phyloP scores from a whole-genome alignment of 1,140 invertebrate species.

The Monochamus saltuarius region DNA sequence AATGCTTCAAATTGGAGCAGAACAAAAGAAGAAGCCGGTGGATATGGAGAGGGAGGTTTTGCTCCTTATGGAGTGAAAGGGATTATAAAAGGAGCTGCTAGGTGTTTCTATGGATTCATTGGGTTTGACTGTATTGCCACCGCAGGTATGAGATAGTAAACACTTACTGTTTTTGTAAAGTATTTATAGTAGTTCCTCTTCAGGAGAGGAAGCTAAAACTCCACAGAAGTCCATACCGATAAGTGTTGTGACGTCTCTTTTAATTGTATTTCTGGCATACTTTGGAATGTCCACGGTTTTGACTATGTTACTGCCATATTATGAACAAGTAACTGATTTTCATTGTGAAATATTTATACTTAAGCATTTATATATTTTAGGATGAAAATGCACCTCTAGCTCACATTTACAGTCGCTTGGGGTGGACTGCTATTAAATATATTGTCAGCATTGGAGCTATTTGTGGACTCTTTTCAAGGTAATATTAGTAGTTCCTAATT shows the following conservation, averaged over 20 bases:
- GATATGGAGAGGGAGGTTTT: constrained; percentile 73
- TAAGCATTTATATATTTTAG: constrained; percentile 34
- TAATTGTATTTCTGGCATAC: constrained; percentile 83
- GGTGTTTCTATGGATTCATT: constrained; percentile 90
- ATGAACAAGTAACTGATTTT: constrained; percentile 61
- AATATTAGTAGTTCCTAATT: constrained; percentile 6
- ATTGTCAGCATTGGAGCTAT: constrained; percentile 73
- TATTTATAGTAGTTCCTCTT: constrained; percentile 48
- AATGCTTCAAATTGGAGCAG: constrained; percentile 60
- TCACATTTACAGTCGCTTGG: constrained; percentile 65
- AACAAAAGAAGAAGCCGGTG: constrained; percentile 58
- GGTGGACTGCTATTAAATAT: constrained; percentile 70
- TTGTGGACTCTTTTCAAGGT: constrained; percentile 70
- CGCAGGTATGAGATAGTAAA: constrained; percentile 51
- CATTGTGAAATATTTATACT: constrained; percentile 1
- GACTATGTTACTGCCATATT: constrained; percentile 89
- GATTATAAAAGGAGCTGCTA: constrained; percentile 79
- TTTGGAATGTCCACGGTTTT: constrained; percentile 84
- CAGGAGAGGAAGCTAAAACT: constrained; percentile 80
- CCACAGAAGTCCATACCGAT: constrained; percentile 88
- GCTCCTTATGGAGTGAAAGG: constrained; percentile 78
- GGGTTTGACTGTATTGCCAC: constrained; percentile 90
- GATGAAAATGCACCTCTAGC: constrained; percentile 71
- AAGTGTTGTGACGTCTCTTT: constrained; percentile 79
- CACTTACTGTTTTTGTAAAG: not conserved